phyloP scores from a whole-genome alignment of 2,113 vertebrate species.

The Bostrychus sinensis region DNA sequence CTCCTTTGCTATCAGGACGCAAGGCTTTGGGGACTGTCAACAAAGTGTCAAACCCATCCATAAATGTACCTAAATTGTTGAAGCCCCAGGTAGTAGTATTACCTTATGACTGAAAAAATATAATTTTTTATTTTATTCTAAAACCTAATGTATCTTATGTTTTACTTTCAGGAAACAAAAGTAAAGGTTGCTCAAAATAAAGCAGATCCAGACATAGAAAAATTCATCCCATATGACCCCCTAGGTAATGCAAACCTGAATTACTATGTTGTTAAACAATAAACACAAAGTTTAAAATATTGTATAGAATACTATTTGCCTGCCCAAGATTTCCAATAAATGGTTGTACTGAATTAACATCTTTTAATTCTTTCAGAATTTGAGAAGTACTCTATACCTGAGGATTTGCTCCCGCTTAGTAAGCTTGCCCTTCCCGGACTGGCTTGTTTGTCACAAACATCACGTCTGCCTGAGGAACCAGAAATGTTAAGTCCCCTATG shows the following conservation, averaged over 20 bases:
- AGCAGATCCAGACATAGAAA: constrained; percentile 66
- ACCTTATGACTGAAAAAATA: too few relatives aligned
- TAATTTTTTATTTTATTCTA: background rate
- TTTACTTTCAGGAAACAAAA: constrained; percentile 50
- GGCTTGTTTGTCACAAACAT: constrained; percentile 24
- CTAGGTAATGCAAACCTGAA: constrained; percentile 46
- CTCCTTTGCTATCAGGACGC: constrained; percentile 52
- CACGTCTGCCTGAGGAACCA: constrained; percentile 15
- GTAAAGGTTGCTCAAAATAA: constrained; percentile 30
- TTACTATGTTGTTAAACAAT: too few relatives aligned
- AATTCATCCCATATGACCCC: constrained; percentile 66
- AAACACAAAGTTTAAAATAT: too few relatives aligned
- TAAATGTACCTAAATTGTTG: constrained; percentile 24
- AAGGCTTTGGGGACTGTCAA: constrained; percentile 65
- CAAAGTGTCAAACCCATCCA: constrained; percentile 42
- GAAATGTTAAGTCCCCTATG: constrained; percentile 28
- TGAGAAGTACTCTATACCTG: constrained; percentile 55
- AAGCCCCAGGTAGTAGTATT: constrained; percentile 55
- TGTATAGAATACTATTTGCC: too few relatives aligned
- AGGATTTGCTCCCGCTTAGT: constrained; percentile 62
- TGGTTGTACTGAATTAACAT: too few relatives aligned
- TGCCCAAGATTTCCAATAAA: too few relatives aligned
- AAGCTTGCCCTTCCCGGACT: constrained; percentile 57
- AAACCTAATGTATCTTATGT: background rate
- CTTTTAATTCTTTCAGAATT: constrained; percentile 55